These are phyloP conservation scores for Hirtodrosophila alboralis DNA, from an alignment of 2,888 invertebrate genomes.

Conservation along the genomic window DNA sequence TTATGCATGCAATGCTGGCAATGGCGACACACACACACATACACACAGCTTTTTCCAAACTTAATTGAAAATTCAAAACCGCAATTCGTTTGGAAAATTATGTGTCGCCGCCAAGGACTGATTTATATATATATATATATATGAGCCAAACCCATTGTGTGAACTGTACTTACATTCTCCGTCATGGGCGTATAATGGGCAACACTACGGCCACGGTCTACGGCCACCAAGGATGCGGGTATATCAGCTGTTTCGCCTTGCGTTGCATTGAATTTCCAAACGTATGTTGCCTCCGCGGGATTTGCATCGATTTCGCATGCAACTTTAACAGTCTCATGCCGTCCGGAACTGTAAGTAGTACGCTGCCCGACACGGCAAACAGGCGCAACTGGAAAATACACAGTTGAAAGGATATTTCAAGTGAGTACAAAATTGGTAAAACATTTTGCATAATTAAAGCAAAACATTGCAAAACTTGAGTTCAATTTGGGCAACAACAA, in stretches of 20 bases:
- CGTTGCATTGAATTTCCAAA: constrained; percentile 91
- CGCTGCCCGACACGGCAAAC: constrained; percentile 89
- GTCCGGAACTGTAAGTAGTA: constrained; percentile 89
- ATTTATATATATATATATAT: no score
- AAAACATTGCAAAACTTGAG: constrained; percentile 66
- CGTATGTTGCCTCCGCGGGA: constrained; percentile 88
- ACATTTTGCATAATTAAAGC: constrained; percentile 77
- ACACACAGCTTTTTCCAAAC: constrained; percentile 66
- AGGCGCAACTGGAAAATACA: constrained; percentile 86
- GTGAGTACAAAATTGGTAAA: constrained; percentile 47
- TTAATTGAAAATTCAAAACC: constrained; percentile 81
- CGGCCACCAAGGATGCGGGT: constrained; percentile 86
- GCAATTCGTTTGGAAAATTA: constrained; percentile 83
- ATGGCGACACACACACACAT: constrained; percentile 70
- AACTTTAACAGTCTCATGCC: constrained; percentile 88
- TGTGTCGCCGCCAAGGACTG: constrained; percentile 54
- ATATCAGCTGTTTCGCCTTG: constrained; percentile 88
- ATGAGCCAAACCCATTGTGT: constrained; percentile 22
- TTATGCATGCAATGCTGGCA: constrained; percentile 71
- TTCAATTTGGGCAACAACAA: constrained; percentile 50
- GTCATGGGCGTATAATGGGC: constrained; percentile 90
- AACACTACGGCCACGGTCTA: constrained; percentile 87
- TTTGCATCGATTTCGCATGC: constrained; percentile 91
- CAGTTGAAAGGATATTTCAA: not conserved
- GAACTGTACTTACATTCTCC: constrained; percentile 85